A percentile compares a stretch with the other conserved stretches of the same genome.
phyloP scores from a whole-genome alignment of 2,888 invertebrate species.

The Eumacrocentrus americanus region DNA sequence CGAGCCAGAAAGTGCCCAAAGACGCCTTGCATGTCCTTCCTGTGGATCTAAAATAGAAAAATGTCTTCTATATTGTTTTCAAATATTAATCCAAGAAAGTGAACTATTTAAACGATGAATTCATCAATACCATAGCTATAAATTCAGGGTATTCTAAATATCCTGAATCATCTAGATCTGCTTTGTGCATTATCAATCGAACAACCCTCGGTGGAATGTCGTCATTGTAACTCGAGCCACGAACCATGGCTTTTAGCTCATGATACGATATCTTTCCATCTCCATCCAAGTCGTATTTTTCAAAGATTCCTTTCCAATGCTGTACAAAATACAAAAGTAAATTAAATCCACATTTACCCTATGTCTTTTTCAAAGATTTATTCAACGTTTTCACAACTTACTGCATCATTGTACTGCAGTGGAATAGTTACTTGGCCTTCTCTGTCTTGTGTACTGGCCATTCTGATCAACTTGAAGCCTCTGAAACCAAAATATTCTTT shows the following conservation, averaged over 20 bases:
- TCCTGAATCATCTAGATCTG: conserved; percentile 72
- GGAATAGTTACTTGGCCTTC: conserved; percentile 56
- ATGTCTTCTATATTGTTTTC: background rate
- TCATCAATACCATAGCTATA: conserved; percentile 69
- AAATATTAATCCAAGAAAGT: background rate
- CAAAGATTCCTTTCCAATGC: conserved; percentile 59
- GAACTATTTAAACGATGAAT: background rate
- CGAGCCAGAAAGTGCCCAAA: conserved; percentile 71
- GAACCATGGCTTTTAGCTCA: conserved; percentile 70
- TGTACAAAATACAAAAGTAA: conserved; percentile 42
- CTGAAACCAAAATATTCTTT: too few species aligned
- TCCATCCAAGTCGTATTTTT: conserved; percentile 72
- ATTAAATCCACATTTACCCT: background rate
- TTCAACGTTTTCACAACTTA: conserved; percentile 45
- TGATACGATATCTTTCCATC: conserved; percentile 74
- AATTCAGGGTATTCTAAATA: conserved; percentile 76
- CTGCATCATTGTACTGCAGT: conserved; percentile 55
- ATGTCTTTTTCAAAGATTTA: conserved; percentile 1
- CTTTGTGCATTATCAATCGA: conserved; percentile 70
- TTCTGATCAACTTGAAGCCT: conserved; percentile 54
- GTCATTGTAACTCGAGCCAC: conserved; percentile 67
- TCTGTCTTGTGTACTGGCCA: conserved; percentile 53
- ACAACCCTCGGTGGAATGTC: conserved; percentile 75
- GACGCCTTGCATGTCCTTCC: conserved; percentile 66
- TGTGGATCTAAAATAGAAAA: conserved; percentile 52